Base-by-base conservation (phyloP, 2,888 invertebrate species). In the Morpho helenor region DNA sequence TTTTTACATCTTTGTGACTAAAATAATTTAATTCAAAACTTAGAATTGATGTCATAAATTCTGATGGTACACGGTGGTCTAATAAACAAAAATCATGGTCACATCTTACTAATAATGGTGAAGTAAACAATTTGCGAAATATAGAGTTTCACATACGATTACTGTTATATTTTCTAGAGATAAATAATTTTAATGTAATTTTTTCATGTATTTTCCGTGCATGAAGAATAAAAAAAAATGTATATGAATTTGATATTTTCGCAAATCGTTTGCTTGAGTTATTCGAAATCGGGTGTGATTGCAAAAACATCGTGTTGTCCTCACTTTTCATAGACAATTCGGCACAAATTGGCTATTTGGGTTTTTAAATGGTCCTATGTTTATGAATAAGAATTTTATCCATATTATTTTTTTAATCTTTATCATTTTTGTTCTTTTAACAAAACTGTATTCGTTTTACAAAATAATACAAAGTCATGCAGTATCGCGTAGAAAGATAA, bases 301-400 rank as follows among this genome's bases (percentile, higher is more conserved):
- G 51, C 44, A 58, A 53, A 52, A 61, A 57, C 62, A 62, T 60
- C 61, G 73, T 73, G 71, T 72, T 82, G 87, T 85, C 84, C 86
- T 85, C 84, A 83, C 81, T 60, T 75, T 68, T 76, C 86, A 84
- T 84, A 85, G 85, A 85, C 84, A 84, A 82, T 77, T 73, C 74
- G 75, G 69, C 74, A 74, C 54, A 48, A 50, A 41, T 51, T 56
- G 51, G 16, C 42, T 59, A 31, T 31, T 31, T 5, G 31, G 31
- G 31, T 31, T 31, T 58, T 47, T 47, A 46, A 41, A 45, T 51
- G 45, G 43, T 52, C 31, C 31, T 31, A 31, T 31, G 5, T 31
- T 31, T 31, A 31, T 43, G 7, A 43, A 3, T 43, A 43, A 43
- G 43, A 43, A 43, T 43, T 43, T 43, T n/a, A 31, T 5, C 3